Evolutionary conservation across 2,113 vertebrate species (phyloP), one percentile per base, ranked within the genome.

Genomic region (Microtus ochrogaster): DNA sequence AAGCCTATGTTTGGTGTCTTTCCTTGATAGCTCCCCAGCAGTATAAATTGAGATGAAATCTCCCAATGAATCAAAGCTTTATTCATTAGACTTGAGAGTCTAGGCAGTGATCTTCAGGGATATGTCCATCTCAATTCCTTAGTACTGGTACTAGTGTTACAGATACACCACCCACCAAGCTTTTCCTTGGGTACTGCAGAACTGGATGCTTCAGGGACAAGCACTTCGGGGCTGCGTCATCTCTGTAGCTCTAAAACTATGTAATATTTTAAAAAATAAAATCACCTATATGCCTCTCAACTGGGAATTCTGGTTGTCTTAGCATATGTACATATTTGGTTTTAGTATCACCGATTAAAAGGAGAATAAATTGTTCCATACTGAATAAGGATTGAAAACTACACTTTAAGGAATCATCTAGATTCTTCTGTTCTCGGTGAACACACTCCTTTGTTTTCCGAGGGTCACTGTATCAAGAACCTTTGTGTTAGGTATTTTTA

Each of bases 281-380:
- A 10, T 55, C 1, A 11, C 7, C 7, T 41, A 10, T 8, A 39
- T 73, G 66, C 0, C 0, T 63, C 41, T 91, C 2, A 2, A 61
- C 17, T 52, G 36, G 66, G 14, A 74, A 72, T 6, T 63, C 28
- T 30, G 17, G 17, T 65, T 73, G 0, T 13, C 41, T 39, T 58
- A 41, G 0, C 30, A 17, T 36, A 0, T 61, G 74, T 77, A 7
- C 4, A 79, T 17, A 52, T 92, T 1, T 3, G 22, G 1, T 17
- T 78, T 7, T 3, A 66, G 55, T 49, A 2, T 49, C 33, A 24
- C 63, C 0, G n/a, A 52, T 33, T 52, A 52, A 44, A 58, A 30
- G 9, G 8, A 17, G 8, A 11, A 6, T 58, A 3, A 5, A 68
- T 88, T 74, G 4, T 55, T 39, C 12, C 55, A 16, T 61, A 22